A percentile compares a stretch with the other conserved stretches of the same genome.
Evolutionary conservation across 2,797 vertebrate genomes (phyloP).

Genomic region (Paratrypauchen microcephalus): DNA sequence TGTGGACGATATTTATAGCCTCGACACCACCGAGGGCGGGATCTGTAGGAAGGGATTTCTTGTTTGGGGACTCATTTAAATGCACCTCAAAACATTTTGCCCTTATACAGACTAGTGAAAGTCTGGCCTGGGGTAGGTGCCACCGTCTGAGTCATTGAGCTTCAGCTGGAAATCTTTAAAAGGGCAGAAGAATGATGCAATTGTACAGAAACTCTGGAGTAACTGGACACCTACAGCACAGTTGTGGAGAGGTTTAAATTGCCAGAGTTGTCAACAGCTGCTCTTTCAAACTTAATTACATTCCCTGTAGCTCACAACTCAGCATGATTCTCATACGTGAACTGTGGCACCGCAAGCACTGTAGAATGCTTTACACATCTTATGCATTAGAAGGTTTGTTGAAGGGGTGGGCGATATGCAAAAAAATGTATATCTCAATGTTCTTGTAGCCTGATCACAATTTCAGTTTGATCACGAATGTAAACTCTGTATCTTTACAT

Average conservation of each 20-base stretch:
- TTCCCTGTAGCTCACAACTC: background rate
- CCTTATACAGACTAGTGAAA: background rate
- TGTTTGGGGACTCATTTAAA: constrained; percentile 33
- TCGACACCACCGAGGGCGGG: constrained; percentile 20
- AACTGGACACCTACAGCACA: constrained; percentile 6
- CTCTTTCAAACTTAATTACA: constrained; percentile 5
- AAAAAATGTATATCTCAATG: too few species aligned
- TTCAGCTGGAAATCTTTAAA: constrained; percentile 32
- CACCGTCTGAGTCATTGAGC: constrained; percentile 58
- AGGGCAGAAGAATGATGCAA: constrained; percentile 39
- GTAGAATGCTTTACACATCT: background rate
- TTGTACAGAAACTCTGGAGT: constrained; percentile 24
- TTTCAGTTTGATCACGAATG: too few species aligned
- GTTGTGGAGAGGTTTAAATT: constrained; percentile 4
- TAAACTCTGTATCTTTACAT: too few species aligned
- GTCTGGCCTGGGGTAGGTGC: constrained; percentile 18
- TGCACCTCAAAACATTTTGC: constrained; percentile 3
- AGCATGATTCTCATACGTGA: background rate
- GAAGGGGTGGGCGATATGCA: too few species aligned
- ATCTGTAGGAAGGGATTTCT: constrained; percentile 29
- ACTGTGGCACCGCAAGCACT: background rate
- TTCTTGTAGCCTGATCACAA: too few species aligned
- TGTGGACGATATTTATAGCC: constrained; percentile 63
- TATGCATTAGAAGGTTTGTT: constrained; percentile 3
- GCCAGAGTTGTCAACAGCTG: constrained; percentile 1